These are phyloP conservation scores for Orthonyx spaldingii DNA, from an alignment of 2,113 vertebrate genomes.

Conservation along the genomic window DNA sequence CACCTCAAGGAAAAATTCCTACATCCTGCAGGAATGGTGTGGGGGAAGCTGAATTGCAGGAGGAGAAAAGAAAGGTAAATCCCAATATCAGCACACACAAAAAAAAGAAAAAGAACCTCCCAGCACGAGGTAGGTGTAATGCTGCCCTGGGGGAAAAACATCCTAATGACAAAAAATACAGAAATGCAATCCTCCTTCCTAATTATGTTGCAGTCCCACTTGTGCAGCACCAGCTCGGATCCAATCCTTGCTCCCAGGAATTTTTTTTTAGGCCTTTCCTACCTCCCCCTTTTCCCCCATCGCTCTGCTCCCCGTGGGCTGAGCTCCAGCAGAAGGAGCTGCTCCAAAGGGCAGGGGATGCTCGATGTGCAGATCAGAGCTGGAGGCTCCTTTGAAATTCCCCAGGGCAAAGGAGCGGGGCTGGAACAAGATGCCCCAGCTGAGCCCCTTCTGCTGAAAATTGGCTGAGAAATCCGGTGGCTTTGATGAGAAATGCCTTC, in stretches of 20 bases:
- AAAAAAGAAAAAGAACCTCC: background rate
- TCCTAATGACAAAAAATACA: background rate
- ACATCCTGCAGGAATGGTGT: background rate
- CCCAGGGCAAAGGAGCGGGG: background rate
- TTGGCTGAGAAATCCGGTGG: background rate
- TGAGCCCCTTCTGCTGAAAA: background rate
- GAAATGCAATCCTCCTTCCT: background rate
- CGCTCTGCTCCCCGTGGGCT: fast-evolving
- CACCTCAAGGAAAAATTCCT: background rate
- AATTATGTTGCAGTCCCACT: background rate
- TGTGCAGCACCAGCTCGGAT: background rate
- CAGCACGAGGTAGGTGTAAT: background rate
- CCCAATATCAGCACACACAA: background rate
- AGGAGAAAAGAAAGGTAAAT: background rate
- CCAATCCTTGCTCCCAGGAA: background rate
- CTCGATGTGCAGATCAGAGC: background rate
- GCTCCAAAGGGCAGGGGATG: background rate
- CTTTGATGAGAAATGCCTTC: constrained; percentile 31
- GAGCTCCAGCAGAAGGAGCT: background rate
- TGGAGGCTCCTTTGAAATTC: constrained; percentile 17
- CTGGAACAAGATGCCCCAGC: background rate
- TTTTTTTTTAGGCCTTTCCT: background rate
- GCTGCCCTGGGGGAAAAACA: background rate
- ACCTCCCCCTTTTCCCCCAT: background rate
- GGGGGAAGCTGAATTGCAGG: background rate